Percentiles rank a stretch among this genome's conserved stretches.
Evolutionary conservation across 2,888 invertebrate genomes (phyloP).

Genomic region (Sarcophaga carnaria): DNA sequence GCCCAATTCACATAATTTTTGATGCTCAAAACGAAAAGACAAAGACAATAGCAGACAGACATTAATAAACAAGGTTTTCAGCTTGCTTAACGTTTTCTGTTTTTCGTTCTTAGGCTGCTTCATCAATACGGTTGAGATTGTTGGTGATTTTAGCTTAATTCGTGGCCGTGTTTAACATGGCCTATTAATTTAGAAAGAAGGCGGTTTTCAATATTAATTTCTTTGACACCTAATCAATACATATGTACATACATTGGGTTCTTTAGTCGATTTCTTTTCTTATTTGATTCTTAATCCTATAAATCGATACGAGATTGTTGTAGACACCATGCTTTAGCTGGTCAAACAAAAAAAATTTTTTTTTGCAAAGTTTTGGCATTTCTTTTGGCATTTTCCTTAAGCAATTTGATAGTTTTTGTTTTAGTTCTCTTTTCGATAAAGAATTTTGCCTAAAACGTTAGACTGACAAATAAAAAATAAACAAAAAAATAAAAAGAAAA

Average conservation of each 20-base stretch:
- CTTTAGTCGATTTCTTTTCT: neutral
- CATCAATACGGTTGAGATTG: neutral
- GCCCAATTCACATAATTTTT: neutral
- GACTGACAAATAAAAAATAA: too few species aligned
- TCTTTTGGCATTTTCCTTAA: neutral
- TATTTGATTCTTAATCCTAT: neutral
- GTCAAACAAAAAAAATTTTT: neutral
- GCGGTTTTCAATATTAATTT: conserved; percentile 62
- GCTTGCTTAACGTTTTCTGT: neutral
- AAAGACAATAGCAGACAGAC: neutral
- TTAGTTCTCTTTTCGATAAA: neutral
- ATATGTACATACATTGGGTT: neutral
- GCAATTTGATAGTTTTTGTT: conserved; percentile 43
- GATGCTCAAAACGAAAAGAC: neutral
- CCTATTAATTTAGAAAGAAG: conserved; percentile 58
- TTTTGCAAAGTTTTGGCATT: neutral
- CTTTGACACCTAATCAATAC: conserved; percentile 67
- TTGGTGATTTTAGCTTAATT: conserved; percentile 3
- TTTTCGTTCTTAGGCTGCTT: conserved; percentile 8
- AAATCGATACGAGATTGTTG: too few species aligned
- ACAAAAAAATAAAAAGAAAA: neutral
- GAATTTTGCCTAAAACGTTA: too few species aligned
- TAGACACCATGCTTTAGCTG: neutral
- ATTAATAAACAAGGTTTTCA: neutral
- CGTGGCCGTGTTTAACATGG: conserved; percentile 27